These are phyloP conservation scores for Haplotaxodon microlepis DNA, from an alignment of 2,113 vertebrate species.

Conservation along the genomic window DNA sequence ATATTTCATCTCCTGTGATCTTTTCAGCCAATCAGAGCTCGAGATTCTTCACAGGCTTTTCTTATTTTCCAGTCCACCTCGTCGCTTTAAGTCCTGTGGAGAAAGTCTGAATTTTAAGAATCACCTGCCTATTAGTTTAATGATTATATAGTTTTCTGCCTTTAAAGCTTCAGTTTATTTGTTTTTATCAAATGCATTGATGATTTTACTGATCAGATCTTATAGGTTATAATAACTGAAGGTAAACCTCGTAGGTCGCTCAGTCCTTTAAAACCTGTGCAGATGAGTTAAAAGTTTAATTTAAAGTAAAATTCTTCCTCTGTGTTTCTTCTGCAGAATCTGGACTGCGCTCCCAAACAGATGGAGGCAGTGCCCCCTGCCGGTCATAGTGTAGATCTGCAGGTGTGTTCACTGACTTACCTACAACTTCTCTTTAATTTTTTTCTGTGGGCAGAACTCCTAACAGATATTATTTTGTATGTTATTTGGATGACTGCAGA, in stretches of 20 bases:
- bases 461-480: background rate
- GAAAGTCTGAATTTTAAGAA: background rate
- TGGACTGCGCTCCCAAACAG: slow-evolving; percentile 2
- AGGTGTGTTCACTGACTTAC: slow-evolving; percentile 10
- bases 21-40: background rate
- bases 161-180: background rate
- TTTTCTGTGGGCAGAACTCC: background rate
- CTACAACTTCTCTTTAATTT: background rate
- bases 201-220: background rate
- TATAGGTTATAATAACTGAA: background rate
- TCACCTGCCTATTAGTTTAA: background rate
- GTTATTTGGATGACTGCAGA: background rate
- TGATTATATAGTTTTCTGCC: background rate
- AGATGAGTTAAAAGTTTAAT: background rate
- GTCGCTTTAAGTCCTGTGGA: background rate
- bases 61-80: background rate
- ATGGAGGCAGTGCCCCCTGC: slow-evolving; percentile 63
- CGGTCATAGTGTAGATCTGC: slow-evolving; percentile 57
- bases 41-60: background rate
- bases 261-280: background rate
- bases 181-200: background rate
- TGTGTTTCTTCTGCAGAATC: background rate
- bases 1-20: background rate
- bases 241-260: background rate
- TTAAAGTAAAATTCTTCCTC: background rate